A percentile compares a stretch with the other conserved stretches of the same genome.
Evolutionary conservation across 2,888 invertebrate species (phyloP).

Genomic region (Laspeyria flexula): DNA sequence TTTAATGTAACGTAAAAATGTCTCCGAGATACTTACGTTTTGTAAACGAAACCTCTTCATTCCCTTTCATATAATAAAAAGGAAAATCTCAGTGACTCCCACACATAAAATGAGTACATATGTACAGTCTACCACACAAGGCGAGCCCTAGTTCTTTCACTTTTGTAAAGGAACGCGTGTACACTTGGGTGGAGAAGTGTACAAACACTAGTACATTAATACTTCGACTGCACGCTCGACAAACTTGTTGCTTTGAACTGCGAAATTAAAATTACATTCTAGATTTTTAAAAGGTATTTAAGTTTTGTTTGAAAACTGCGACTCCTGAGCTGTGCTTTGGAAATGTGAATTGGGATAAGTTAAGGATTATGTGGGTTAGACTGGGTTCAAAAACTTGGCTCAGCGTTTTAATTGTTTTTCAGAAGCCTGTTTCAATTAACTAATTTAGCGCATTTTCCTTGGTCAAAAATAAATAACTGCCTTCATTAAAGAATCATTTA

Average conservation of each 20-base stretch:
- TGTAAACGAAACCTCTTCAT: neutral
- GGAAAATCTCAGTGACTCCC: neutral
- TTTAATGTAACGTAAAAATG: neutral
- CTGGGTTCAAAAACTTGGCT: too few species aligned
- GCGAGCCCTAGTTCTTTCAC: neutral
- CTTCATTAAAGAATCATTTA: too few species aligned
- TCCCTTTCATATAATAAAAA: neutral
- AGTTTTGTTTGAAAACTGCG: neutral
- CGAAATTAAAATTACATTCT: neutral
- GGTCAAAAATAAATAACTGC: too few species aligned
- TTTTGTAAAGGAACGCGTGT: neutral
- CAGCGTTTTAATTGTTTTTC: too few species aligned
- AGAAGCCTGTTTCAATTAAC: too few species aligned
- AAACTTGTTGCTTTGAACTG: slow-evolving; percentile 5
- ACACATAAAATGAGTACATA: too few species aligned
- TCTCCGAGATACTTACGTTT: neutral
- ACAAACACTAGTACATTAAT: neutral
- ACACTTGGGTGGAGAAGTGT: neutral
- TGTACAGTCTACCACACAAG: too few species aligned
- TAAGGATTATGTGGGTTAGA: too few species aligned
- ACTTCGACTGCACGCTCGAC: slow-evolving; percentile 3
- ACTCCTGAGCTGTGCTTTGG: too few species aligned
- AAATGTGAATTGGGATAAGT: too few species aligned
- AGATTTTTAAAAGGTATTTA: too few species aligned
- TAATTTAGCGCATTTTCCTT: too few species aligned